Base-by-base conservation (phyloP, 2,888 invertebrate species). In the Caenorhabditis virilis region DNA sequence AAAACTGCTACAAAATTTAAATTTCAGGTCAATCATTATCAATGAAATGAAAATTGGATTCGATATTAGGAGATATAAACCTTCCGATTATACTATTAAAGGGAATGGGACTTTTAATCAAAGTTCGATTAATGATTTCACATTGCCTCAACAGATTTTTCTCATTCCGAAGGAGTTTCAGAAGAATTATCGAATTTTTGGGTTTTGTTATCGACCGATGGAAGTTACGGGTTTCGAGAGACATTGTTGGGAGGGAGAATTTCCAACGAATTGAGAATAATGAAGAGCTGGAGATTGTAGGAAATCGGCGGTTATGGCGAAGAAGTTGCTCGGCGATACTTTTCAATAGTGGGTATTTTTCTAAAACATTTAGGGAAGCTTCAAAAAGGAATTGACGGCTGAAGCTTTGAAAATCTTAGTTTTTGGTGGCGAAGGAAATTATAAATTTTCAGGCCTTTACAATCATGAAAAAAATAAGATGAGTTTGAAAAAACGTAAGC, bases 161-260 rank as follows among this genome's bases (percentile, higher is more conserved):
- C 53, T 62, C 26, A 30, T 62, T 7, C 52, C 56, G 2, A 47
- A 39, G 18, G 43, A 53, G 5, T 38, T 23, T 9, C 1, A 23
- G 0, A 6, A 20, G 0, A 2, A 22, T 11, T 23, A 42, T 42
- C 20, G 9, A 18, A 20, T 62, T 25, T 62, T 56, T 38, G 62
- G 62, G 5, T 62, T 62, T 26, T 62, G 56, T 18, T 62, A 39
- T 30, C 56, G 48, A n/a, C 49, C 52, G 15, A 25, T 62, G 4
- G 16, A 25, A 7, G 27, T 18, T 1, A 7, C 2, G 5, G 56
- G 53, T 1, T 62, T 62, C 18, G 11, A 36, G 4, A 39, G 5
- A 5, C 62, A 62, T 39, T 52, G 56, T 7, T 43, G 47, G 49
- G 35, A 35, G 41, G n/a, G 13, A 33, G 1, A 35, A 26, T 11